phyloP scores from a whole-genome alignment of 2,113 vertebrate genomes.

The Poeciliopsis turrubarensis region DNA sequence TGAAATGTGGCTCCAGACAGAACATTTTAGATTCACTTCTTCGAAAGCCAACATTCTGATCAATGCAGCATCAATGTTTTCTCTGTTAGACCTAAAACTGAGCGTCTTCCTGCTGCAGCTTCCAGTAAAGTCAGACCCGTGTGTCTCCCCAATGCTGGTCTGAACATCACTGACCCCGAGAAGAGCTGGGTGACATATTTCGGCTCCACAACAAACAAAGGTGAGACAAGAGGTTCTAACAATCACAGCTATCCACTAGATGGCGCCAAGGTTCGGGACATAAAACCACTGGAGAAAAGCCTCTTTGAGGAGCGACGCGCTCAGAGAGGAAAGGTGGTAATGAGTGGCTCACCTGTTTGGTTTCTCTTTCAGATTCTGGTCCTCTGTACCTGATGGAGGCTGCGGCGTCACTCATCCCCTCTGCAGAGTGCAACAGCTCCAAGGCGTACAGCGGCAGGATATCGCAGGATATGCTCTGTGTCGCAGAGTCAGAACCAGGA shows the following conservation, averaged over 20 bases:
- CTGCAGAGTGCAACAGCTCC: constrained; percentile 48
- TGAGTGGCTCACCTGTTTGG: not conserved
- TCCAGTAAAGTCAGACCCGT: constrained; percentile 44
- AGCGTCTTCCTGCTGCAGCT: not conserved
- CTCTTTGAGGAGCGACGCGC: not conserved
- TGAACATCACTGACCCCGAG: constrained; percentile 40
- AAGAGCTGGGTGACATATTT: constrained; percentile 54
- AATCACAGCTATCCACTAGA: constrained; percentile 20
- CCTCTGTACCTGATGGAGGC: constrained; percentile 43
- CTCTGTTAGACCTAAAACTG: not conserved
- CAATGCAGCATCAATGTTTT: not conserved
- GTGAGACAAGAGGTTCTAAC: constrained; percentile 16
- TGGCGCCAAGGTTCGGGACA: constrained; percentile 2
- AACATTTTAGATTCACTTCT: not conserved
- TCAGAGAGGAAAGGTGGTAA: not conserved
- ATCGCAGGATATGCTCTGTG: constrained; percentile 64
- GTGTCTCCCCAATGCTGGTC: constrained; percentile 65
- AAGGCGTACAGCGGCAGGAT: constrained; percentile 37
- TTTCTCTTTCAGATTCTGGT: constrained; percentile 28
- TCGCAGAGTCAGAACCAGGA: constrained; percentile 9
- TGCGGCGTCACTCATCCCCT: constrained; percentile 47
- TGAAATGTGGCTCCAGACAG: too few relatives aligned
- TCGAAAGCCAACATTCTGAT: not conserved
- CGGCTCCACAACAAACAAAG: constrained; percentile 15
- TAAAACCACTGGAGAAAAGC: not conserved